A percentile compares a stretch with the other conserved stretches of the same genome.
Evolutionary conservation across 2,888 invertebrate species (phyloP).

Genomic region (Temnothorax ravouxi): DNA sequence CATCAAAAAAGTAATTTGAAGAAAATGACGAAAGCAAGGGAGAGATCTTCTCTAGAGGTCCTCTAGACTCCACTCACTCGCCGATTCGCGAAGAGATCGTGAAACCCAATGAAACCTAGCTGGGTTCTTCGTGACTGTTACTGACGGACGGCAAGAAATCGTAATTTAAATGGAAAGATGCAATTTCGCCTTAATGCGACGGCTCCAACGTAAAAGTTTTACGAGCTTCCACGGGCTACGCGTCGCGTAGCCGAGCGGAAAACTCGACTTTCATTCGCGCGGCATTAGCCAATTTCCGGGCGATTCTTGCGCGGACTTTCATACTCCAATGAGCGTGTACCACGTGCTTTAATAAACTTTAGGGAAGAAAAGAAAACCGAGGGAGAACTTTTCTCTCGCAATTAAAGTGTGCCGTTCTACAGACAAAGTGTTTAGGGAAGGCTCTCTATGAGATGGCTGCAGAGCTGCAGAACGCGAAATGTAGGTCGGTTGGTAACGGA

Average conservation of each 20-base stretch:
- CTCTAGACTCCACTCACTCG: neutral
- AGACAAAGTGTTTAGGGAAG: neutral
- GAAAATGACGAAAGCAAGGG: neutral
- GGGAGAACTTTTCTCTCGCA: constrained; percentile 21
- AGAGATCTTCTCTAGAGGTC: neutral
- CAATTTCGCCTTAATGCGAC: constrained; percentile 72
- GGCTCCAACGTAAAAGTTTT: constrained; percentile 72
- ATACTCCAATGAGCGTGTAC: constrained; percentile 31
- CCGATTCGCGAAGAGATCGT: constrained; percentile 21
- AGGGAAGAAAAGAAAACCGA: neutral
- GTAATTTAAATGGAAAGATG: constrained; percentile 75
- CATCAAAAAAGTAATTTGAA: neutral
- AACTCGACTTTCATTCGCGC: constrained; percentile 52
- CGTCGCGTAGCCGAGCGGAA: constrained; percentile 34
- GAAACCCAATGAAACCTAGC: constrained; percentile 30
- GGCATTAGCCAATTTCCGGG: constrained; percentile 45
- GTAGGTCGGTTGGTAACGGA: constrained; percentile 29
- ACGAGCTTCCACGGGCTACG: constrained; percentile 58
- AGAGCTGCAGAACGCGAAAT: neutral
- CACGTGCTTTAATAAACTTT: constrained; percentile 37
- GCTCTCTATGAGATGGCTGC: neutral
- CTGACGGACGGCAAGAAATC: constrained; percentile 53
- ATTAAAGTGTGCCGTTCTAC: constrained; percentile 24
- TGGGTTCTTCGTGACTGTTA: neutral
- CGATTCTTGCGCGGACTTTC: constrained; percentile 30